A percentile compares a stretch with the other conserved stretches of the same genome.
Evolutionary conservation across 1,140 invertebrate genomes (phyloP).

Genomic region (Fragariocoptes setiger): DNA sequence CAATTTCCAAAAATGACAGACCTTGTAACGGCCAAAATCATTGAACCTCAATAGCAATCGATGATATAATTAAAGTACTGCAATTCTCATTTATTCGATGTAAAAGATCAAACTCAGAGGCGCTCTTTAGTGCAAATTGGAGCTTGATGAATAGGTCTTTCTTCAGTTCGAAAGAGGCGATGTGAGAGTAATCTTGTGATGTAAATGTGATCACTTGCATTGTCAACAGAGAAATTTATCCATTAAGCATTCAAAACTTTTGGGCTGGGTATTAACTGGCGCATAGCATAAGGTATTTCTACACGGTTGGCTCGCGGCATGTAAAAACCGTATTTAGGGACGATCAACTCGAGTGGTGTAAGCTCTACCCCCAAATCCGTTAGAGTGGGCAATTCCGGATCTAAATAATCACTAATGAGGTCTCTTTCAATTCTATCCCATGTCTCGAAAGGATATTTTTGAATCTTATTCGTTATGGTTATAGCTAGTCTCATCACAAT

Average conservation of each 20-base stretch:
- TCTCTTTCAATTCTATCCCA: not conserved
- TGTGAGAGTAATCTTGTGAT: too few relatives aligned
- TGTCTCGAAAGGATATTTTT: not conserved
- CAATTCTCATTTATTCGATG: too few relatives aligned
- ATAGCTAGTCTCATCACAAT: not conserved
- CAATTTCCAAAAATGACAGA: slow-evolving; percentile 76
- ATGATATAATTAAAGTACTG: not conserved
- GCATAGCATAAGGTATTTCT: not conserved
- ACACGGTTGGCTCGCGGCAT: not conserved
- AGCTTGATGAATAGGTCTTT: too few relatives aligned
- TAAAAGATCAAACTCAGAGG: too few relatives aligned
- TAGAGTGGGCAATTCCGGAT: slow-evolving; percentile 32
- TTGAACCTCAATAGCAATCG: not conserved
- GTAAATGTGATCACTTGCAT: too few relatives aligned
- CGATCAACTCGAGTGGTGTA: slow-evolving; percentile 29
- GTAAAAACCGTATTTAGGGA: not conserved
- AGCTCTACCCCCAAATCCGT: slow-evolving; percentile 53
- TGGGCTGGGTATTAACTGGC: not conserved
- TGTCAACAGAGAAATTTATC: too few relatives aligned
- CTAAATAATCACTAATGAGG: slow-evolving; percentile 29
- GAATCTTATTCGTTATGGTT: not conserved
- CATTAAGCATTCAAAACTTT: too few relatives aligned
- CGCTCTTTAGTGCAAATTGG: too few relatives aligned
- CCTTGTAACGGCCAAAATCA: slow-evolving; percentile 21
- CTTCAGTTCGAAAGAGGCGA: too few relatives aligned